Conservation (phyloP, 1,140 invertebrate genomes). For the Asobara japonica region DNA sequence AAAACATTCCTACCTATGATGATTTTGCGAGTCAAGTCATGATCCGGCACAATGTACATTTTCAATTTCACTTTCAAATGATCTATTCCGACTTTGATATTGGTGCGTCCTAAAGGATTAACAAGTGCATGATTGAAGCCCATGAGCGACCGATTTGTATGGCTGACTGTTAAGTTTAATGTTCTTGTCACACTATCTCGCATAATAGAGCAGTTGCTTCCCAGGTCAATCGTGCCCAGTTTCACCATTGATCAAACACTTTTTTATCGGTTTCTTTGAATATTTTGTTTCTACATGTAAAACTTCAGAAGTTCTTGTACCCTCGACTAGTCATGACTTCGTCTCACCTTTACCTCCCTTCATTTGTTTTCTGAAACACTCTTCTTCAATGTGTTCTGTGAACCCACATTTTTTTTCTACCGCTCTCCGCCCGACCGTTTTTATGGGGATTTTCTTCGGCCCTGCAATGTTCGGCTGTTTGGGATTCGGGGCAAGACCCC, state of each 20-base stretch:
- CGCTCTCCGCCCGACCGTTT: background rate
- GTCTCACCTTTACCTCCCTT: background rate
- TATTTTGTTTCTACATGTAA: background rate
- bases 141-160: background rate
- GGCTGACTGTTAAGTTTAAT: background rate
- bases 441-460: background rate
- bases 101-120: background rate
- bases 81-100: background rate
- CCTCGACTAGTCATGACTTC: background rate
- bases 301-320: background rate
- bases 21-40: background rate
- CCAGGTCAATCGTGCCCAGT: background rate
- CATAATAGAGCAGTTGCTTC: background rate
- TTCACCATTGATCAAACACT: background rate
- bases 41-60: background rate
- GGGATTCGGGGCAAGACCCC: background rate
- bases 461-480: background rate
- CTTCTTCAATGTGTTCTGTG: background rate
- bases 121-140: background rate
- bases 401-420: background rate
- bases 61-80: background rate
- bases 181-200: background rate
- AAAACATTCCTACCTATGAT: background rate
- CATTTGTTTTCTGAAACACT: background rate
- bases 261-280: background rate